Base-by-base conservation (phyloP, 2,888 invertebrate genomes). In the Dicycla oo region DNA sequence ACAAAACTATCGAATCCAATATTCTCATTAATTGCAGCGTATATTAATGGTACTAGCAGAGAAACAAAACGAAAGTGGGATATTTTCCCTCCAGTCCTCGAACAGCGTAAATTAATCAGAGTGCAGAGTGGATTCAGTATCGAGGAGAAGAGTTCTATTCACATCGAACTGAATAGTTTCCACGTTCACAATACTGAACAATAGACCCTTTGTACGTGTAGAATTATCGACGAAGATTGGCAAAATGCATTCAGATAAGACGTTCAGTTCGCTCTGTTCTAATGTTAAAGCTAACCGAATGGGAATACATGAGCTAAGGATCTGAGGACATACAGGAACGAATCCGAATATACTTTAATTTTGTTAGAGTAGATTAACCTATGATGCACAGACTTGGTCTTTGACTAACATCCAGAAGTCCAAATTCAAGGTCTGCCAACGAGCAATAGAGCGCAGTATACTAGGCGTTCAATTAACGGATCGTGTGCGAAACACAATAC, bases 81-180 rank as follows among this genome's bases (percentile, higher is more conserved):
- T 72, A 69, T 60, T 68, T 65, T 69, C 26, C 43, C 34, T 15
- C 13, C 20, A 61, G 23, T 51, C n/a, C 23, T 65, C 54, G 38
- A 70, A 63, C 47, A 69, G 56, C 40, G 73, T 67, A 71, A 79
- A 83, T 82, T 82, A 82, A 84, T 84, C 82, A 84, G 79, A 64
- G 61, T 56, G 64, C 69, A 69, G 69, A 84, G 68, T 82, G 72
- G 51, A 79, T 69, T 64, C 69, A 65, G 69, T 47, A 70, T 57
- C 62, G 38, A 51, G 3, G 69, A 67, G 73, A 60, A 43, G 63
- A 67, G 63, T 47, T 82, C 69, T 70, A 85, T 85, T 83, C 85
- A 80, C 63, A 43, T 49, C 57, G 77, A 79, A 74, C 73, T 82
- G 80, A 83, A 83, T 83, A 83, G 85, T 83, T 85, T 80, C 72